Evolutionary conservation across 1,140 invertebrate genomes (phyloP).

Genomic region (Chionoecetes opilio): DNA sequence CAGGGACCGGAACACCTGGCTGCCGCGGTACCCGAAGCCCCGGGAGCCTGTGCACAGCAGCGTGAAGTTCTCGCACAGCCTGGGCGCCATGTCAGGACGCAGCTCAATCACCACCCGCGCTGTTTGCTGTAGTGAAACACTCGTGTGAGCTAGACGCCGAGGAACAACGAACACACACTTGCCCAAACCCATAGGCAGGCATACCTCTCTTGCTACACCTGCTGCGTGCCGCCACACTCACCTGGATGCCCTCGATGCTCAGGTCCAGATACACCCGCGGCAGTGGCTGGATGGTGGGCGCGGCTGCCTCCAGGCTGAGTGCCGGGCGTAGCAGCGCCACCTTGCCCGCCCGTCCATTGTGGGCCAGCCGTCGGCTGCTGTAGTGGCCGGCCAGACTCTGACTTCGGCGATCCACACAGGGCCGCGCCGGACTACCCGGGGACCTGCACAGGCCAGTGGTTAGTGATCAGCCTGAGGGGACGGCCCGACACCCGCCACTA

Average conservation of each 20-base stretch:
- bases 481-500: neutral
- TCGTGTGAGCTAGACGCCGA: too few species aligned
- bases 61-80: slow-evolving; percentile 96
- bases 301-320: slow-evolving; percentile 77
- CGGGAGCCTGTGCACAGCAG: slow-evolving; percentile 94
- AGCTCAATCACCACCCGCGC: slow-evolving; percentile 91
- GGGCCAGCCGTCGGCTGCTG: slow-evolving; percentile 66
- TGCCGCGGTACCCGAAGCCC: slow-evolving; percentile 89
- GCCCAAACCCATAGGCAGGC: neutral
- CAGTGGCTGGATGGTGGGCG: slow-evolving; percentile 73
- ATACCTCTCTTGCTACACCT: neutral
- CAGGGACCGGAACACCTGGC: slow-evolving; percentile 81
- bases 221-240: neutral
- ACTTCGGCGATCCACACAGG: slow-evolving; percentile 60
- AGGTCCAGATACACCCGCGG: slow-evolving; percentile 79
- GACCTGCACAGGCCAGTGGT: neutral
- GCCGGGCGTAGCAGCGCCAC: slow-evolving; percentile 73
- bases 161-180: neutral
- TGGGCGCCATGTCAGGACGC: slow-evolving; percentile 90
- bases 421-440: slow-evolving; percentile 29
- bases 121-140: slow-evolving; percentile 69
- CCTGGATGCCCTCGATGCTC: slow-evolving; percentile 80
- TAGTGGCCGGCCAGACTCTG: slow-evolving; percentile 76
- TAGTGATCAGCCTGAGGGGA: neutral
- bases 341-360: slow-evolving; percentile 70